Base-by-base conservation (phyloP, 2,888 invertebrate species). In the Melanotus villosus region DNA sequence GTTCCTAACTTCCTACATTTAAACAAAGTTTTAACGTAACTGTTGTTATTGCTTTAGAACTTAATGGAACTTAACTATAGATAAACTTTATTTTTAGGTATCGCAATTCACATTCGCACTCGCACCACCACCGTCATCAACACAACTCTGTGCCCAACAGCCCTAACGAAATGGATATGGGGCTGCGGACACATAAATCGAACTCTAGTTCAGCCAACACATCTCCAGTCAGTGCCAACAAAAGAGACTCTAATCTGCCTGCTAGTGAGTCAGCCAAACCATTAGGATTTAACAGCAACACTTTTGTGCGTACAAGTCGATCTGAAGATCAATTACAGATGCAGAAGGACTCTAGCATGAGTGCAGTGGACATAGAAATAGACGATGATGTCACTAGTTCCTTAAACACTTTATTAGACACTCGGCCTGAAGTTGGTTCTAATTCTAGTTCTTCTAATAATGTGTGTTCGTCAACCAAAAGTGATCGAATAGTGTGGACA, bases 301-400 rank as follows among this genome's bases (percentile, higher is more conserved):
- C 80, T 63, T 91, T 92, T 74, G 96, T 96, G 47, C 89, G 96
- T 69, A 95, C 95, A 26, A 96, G 96, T 78, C 91, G 95, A 80
- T 96, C 95, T 9, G 97, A 97, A 86, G 96, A 97, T 85, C 96
- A 96, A 83, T 86, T 97, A 73, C 95, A 95, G 86, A 89, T 90
- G 80, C 91, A 93, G 87, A 91, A 92, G 85, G 92, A 92, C 82
- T 90, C 90, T 43, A 90, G 90, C 30, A 90, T 95, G 85, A 93
- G 93, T 80, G 92, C 95, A 72, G 95, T 96, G 75, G 94, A 94
- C 76, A 95, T 95, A 79, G 96, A 97, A 79, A 93, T 96, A 82
- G 97, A 96, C 83, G 97, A 97, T 84, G 95, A 96, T 84, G 92
- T 96, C 81, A 96, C 96, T 81, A 96, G 96, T 83, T 97, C 97